phyloP scores from a whole-genome alignment of 2,797 vertebrate genomes.

The Phataginus tricuspis region DNA sequence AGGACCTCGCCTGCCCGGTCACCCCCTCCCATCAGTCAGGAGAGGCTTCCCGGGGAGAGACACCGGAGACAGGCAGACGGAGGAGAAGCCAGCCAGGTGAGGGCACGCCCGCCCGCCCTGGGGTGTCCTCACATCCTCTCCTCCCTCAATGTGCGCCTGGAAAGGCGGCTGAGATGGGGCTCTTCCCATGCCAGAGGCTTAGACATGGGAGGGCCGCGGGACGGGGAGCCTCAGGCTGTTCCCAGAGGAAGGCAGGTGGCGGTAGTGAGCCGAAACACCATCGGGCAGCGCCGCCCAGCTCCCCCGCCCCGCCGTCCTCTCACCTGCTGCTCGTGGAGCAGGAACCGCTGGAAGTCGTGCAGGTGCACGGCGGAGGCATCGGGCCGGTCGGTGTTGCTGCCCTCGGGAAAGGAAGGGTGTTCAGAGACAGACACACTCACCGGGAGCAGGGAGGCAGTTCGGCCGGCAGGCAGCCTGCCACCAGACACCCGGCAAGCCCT shows the following conservation, averaged over 20 bases:
- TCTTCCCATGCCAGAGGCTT: neutral
- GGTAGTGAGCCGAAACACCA: rapidly evolving
- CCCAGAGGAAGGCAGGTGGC: neutral
- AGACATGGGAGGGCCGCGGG: rapidly evolving
- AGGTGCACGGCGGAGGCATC: slow-evolving; percentile 93
- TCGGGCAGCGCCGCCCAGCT: neutral
- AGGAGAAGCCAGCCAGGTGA: neutral
- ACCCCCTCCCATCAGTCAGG: neutral
- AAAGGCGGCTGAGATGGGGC: neutral
- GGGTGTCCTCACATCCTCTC: neutral
- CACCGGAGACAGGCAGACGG: rapidly evolving
- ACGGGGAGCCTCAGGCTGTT: rapidly evolving
- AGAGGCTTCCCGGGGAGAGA: neutral
- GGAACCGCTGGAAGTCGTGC: slow-evolving; percentile 96
- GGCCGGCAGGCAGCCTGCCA: neutral
- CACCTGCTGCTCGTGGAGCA: slow-evolving; percentile 94
- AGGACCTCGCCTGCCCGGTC: rapidly evolving
- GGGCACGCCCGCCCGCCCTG: rapidly evolving
- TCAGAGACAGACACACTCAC: neutral
- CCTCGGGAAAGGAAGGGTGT: neutral
- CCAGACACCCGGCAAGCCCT: neutral
- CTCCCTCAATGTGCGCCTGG: rapidly evolving
- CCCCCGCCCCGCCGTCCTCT: slow-evolving; percentile 58
- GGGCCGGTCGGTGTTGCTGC: slow-evolving; percentile 94
- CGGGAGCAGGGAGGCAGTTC: rapidly evolving